Conservation (phyloP, 2,888 invertebrate genomes). For the Sympetrum striolatum region DNA sequence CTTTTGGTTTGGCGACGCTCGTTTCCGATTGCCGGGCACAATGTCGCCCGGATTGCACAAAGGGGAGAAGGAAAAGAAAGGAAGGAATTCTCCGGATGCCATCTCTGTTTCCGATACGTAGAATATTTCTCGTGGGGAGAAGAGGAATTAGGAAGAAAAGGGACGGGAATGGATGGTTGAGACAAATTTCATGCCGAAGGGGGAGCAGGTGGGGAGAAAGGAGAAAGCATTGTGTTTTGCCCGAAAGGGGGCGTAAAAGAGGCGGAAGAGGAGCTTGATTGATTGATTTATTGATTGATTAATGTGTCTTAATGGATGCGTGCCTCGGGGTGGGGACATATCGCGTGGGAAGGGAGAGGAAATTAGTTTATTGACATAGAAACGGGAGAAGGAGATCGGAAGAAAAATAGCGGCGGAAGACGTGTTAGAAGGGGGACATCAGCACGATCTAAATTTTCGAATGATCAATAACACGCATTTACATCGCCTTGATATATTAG, state of each 20-base stretch:
- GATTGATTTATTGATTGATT: constrained; percentile 43
- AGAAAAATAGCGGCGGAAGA: not conserved
- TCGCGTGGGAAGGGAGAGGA: not conserved
- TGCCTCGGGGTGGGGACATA: not conserved
- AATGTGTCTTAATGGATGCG: constrained; percentile 41
- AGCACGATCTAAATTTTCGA: too few species aligned
- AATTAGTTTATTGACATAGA: not conserved
- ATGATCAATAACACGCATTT: too few species aligned
- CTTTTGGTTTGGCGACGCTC: not conserved
- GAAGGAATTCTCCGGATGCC: constrained; percentile 12
- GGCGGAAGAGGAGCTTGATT: constrained; percentile 40
- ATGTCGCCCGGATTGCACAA: not conserved
- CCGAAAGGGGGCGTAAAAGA: not conserved
- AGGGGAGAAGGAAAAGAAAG: not conserved
- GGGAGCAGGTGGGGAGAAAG: not conserved
- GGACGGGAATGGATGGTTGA: not conserved
- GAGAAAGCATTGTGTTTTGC: not conserved
- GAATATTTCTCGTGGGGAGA: not conserved
- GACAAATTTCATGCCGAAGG: not conserved
- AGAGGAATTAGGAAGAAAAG: constrained; percentile 11
- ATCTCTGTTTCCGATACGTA: constrained; percentile 24
- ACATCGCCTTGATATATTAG: not conserved
- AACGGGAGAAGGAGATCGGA: not conserved
- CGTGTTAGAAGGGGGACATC: not conserved
- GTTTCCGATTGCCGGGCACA: not conserved